These are phyloP conservation scores for Criorhina ranunculi DNA, from an alignment of 2,888 invertebrate species.

Conservation along the genomic window DNA sequence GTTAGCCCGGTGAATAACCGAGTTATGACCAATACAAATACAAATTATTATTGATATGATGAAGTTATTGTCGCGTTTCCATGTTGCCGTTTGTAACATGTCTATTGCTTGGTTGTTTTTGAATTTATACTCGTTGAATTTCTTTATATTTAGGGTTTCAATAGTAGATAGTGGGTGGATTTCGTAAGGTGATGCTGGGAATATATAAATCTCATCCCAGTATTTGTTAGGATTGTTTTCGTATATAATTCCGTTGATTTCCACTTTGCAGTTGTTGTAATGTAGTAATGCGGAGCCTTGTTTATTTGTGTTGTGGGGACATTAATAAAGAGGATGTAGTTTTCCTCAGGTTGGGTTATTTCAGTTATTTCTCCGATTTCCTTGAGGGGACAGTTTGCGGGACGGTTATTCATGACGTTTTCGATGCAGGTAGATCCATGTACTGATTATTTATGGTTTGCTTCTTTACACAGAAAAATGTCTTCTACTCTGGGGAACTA, in stretches of 20 bases:
- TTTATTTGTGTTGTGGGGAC: background rate
- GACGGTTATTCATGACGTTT: too few species aligned
- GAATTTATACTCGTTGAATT: background rate
- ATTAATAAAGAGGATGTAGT: conserved; percentile 19
- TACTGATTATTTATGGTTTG: too few species aligned
- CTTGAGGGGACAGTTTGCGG: conserved; percentile 5
- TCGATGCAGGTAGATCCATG: too few species aligned
- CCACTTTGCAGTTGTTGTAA: conserved; percentile 2
- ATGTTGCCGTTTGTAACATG: too few species aligned
- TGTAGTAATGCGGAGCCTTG: background rate
- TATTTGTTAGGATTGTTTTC: background rate
- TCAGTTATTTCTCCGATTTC: background rate
- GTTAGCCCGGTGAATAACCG: too few species aligned
- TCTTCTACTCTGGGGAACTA: too few species aligned
- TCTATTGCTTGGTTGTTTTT: background rate
- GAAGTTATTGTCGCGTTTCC: too few species aligned
- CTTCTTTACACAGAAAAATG: too few species aligned
- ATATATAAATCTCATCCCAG: conserved; percentile 16
- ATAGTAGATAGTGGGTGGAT: background rate
- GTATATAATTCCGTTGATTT: conserved; percentile 2
- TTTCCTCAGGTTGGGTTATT: conserved; percentile 28
- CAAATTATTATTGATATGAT: too few species aligned
- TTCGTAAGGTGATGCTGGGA: conserved; percentile 14
- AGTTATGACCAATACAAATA: too few species aligned
- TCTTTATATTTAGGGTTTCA: background rate